Base-by-base conservation (phyloP, 2,797 vertebrate genomes). In the Phrynocephalus forsythii region DNA sequence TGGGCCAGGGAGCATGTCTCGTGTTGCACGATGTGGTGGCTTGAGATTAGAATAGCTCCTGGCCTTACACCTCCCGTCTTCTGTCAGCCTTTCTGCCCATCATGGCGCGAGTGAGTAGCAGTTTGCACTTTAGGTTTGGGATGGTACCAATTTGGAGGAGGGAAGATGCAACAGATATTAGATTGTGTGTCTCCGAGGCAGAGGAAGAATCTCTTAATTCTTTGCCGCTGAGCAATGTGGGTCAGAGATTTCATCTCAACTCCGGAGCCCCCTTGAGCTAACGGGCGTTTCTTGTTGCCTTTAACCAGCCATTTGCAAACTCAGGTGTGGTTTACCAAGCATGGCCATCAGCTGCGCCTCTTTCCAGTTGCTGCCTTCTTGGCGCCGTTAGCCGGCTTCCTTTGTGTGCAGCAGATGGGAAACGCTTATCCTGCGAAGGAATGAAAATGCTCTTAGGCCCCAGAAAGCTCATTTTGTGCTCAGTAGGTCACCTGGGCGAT, bases 361-460 rank as follows among this genome's bases (percentile, higher is more conserved):
- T 87, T 92, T 79, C 0, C 63, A 88, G 79, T 76, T 88, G 60
- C 38, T 87, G 24, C 5, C 86, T 71, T 92, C 82, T 89, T 93
- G 79, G 86, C 79, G 83, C 90, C 60, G 83, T 91, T 91, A 72
- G 68, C 30, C 44, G 9, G 50, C 69, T 85, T 15, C 33, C 22
- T 92, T 88, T 73, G 52, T 52, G 18, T 66, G 44, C 50, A 92
- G 89, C 90, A 86, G 44, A 83, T 84, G 91, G 73, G 81, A 88
- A 81, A 79, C 86, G 33, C 20, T 73, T n/a, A 76, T 79, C 81
- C 88, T 94, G 86, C 86, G 79, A 82, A 52, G 90, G 88, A 86
- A 68, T 79, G 84, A 92, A 90, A 90, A 89, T 26, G 28, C 44
- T 92, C 87, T 87, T 93, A 11, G 90, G 82, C 90, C 91, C 87